Base-by-base conservation (phyloP, 2,888 invertebrate species). In the Penaeus monodon region DNA sequence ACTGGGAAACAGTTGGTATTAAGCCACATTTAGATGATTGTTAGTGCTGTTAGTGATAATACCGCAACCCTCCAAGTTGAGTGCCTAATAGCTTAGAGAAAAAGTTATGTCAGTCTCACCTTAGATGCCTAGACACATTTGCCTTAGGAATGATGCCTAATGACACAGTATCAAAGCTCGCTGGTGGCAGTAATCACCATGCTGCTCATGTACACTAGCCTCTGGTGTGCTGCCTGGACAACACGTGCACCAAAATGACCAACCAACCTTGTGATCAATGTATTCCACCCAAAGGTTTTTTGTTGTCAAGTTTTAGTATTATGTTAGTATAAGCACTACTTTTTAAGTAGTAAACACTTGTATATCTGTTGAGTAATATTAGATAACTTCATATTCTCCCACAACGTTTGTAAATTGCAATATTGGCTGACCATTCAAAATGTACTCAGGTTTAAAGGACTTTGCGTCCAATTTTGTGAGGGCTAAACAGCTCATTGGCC, bases 21-120 rank as follows among this genome's bases (percentile, higher is more conserved):
- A 57, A 57, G 63, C 57, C 77, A 77, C 14, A 27, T 24, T 49
- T 17, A 57, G 63, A 77, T 57, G 24, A 57, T 77, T 57, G 44
- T 77, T 77, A 57, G 77, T 77, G 33, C 65, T 80, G 80, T 80
- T 77, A 81, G 81, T 86, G 68, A 81, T 77, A 27, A 63, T 85
- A 85, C 83, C 68, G 74, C 27, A 87, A 79, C 86, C 86, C 86
- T 87, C 86, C 86, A 87, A 79, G 57, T 83, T 44, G 83, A 87
- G 86, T 87, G 86, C 86, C 86, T 87, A 77, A 70, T 87, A 87
- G 86, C 49, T 83, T 87, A 87, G 86, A 63, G 82, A 81, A 70
- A 78, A 87, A 78, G 33, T 83, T 83, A 87, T 57, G 57, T 57
- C 86, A 85, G 86, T 82, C 86, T 86, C 82, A 86, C 74, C 57